These are phyloP conservation scores for Denticeps clupeoides DNA, from an alignment of 2,797 vertebrate genomes.

Conservation along the genomic window DNA sequence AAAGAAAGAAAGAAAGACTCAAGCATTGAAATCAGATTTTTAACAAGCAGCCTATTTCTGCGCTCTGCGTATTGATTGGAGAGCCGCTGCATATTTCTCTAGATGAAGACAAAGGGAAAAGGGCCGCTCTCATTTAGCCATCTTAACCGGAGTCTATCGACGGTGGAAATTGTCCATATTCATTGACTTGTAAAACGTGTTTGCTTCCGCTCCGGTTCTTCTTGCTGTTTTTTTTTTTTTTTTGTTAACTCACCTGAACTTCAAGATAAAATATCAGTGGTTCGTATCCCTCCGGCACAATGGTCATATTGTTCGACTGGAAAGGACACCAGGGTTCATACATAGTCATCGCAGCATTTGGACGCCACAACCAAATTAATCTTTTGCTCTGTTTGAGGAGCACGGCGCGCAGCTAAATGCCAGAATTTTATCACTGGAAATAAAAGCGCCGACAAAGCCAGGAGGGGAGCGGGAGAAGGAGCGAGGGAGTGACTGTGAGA, in stretches of 20 bases:
- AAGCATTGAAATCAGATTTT: conserved; percentile 25
- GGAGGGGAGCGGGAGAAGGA: conserved; percentile 33
- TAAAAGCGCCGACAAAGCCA: conserved; percentile 51
- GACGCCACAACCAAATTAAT: conserved; percentile 51
- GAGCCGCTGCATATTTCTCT: conserved; percentile 19
- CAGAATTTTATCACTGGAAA: conserved; percentile 60
- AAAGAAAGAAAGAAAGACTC: conserved; percentile 19
- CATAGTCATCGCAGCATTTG: conserved; percentile 47
- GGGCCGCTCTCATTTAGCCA: conserved; percentile 11
- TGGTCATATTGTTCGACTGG: conserved; percentile 30
- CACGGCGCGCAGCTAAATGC: conserved; percentile 57
- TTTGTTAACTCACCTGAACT: conserved; percentile 33
- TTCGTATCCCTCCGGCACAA: conserved; percentile 28
- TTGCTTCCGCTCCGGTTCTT: conserved; percentile 31
- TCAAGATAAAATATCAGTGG: conserved; percentile 40
- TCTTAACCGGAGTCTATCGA: conserved; percentile 36
- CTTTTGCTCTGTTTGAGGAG: conserved; percentile 39
- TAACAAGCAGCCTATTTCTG: conserved; percentile 24
- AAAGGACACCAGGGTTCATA: conserved; percentile 36
- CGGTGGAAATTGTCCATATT: conserved; percentile 35
- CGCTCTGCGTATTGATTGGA: conserved; percentile 32
- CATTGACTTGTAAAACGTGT: conserved; percentile 45
- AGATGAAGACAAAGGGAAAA: conserved; percentile 22
- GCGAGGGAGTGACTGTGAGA: background rate
- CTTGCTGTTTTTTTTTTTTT: conserved; percentile 13